Conservation (phyloP, 2,888 invertebrate genomes). For the Folsomia manolachei region DNA sequence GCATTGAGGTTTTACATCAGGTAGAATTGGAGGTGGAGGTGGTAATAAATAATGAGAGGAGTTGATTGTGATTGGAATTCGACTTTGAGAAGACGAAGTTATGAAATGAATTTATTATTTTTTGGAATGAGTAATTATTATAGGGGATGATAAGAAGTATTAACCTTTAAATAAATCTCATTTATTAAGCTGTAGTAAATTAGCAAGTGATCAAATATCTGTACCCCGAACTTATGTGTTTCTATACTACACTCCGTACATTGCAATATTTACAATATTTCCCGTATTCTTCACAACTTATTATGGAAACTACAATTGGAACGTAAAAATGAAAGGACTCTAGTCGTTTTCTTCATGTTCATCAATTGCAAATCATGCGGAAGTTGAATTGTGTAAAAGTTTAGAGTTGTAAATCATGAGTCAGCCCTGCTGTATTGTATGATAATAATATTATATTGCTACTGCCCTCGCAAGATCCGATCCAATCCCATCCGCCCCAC, state of each 20-base stretch:
- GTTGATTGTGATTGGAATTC: too few species aligned
- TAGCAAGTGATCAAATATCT: too few species aligned
- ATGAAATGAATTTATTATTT: not conserved
- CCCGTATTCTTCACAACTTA: too few species aligned
- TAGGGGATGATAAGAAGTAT: not conserved
- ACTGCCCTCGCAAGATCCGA: too few species aligned
- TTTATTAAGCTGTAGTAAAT: not conserved
- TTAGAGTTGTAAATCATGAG: not conserved
- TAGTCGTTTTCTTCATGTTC: not conserved
- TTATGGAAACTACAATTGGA: too few species aligned
- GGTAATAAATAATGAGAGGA: too few species aligned
- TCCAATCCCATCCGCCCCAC: not conserved
- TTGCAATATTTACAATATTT: too few species aligned
- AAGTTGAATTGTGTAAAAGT: not conserved
- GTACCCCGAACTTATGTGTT: too few species aligned
- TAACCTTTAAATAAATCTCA: not conserved
- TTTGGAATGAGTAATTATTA: not conserved
- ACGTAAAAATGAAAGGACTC: too few species aligned
- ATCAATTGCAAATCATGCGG: not conserved
- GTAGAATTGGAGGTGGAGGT: not conserved
- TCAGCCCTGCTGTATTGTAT: not conserved
- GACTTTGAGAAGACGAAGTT: too few species aligned
- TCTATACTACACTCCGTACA: too few species aligned
- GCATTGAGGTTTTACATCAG: not conserved
- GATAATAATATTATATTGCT: too few species aligned